These are phyloP conservation scores for Brachionus manjavacas DNA, from an alignment of 1,140 invertebrate genomes.

Conservation along the genomic window DNA sequence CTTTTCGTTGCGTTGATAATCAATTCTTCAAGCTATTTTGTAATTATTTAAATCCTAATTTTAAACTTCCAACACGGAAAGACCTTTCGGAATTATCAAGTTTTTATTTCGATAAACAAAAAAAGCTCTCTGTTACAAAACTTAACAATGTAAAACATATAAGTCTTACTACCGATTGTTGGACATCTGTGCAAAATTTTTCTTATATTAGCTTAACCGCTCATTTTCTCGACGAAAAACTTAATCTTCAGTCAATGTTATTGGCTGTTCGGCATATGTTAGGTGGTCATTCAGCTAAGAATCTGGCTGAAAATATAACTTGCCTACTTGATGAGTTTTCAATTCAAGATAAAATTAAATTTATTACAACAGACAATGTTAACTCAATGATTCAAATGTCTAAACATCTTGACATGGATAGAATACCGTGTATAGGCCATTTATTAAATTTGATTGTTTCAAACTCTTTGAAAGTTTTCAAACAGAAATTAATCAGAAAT, in stretches of 20 bases:
- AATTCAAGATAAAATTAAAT: background rate
- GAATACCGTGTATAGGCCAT: background rate
- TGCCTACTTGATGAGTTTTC: background rate
- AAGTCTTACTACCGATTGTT: slow-evolving; percentile 21
- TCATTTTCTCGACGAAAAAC: background rate
- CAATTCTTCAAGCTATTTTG: background rate
- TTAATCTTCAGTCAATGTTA: background rate
- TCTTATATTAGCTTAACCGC: background rate
- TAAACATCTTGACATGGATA: background rate
- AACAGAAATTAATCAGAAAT: background rate
- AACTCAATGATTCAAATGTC: background rate
- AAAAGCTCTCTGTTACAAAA: background rate
- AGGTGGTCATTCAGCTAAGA: background rate
- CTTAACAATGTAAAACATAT: background rate
- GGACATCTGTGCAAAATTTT: slow-evolving; percentile 25
- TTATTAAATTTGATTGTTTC: background rate
- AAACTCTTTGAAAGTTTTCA: background rate
- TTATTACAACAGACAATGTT: background rate
- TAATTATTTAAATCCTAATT: background rate
- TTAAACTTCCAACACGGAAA: background rate
- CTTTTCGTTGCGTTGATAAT: background rate
- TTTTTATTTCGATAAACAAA: background rate
- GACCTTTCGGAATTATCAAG: background rate
- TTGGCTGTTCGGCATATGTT: background rate
- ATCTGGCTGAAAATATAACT: background rate